Percentiles rank a stretch among this genome's conserved stretches.
phyloP scores from a whole-genome alignment of 2,113 vertebrate species.

The Eidolon helvum region DNA sequence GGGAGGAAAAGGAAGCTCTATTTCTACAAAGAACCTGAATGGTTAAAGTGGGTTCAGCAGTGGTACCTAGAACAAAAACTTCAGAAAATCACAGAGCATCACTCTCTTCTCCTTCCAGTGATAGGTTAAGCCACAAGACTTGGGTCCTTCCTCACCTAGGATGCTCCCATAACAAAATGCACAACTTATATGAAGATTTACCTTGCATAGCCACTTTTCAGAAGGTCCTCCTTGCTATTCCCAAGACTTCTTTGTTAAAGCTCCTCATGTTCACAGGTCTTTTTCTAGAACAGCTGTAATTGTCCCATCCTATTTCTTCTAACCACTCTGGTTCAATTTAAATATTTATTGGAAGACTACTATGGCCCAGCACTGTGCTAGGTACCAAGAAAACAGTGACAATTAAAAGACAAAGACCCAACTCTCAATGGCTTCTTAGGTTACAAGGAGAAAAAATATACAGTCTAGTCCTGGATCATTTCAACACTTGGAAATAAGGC shows the following conservation, averaged over 20 bases:
- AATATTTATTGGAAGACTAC: not conserved
- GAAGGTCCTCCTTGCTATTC: not conserved
- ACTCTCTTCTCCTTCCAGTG: not conserved
- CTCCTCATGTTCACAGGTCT: rapidly evolving
- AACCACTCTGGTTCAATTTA: not conserved
- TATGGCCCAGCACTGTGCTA: not conserved
- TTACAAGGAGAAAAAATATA: not conserved
- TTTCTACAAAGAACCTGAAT: not conserved
- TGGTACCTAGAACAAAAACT: not conserved
- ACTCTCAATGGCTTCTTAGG: not conserved
- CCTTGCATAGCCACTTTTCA: not conserved
- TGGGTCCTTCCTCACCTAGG: not conserved
- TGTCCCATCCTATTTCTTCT: not conserved
- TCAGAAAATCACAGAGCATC: not conserved
- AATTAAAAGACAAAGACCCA: not conserved
- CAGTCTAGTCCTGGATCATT: not conserved
- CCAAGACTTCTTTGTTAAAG: not conserved
- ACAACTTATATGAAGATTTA: not conserved
- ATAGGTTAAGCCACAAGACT: not conserved
- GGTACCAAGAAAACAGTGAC: not conserved
- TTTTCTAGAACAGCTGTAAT: not conserved
- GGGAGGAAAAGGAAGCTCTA: rapidly evolving
- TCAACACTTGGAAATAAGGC: not conserved
- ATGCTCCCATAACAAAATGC: rapidly evolving
- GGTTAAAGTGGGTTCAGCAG: not conserved